Percentiles rank a stretch among this genome's conserved stretches.
Conservation (phyloP, 2,113 vertebrate species). For the Chunga burmeisteri region DNA sequence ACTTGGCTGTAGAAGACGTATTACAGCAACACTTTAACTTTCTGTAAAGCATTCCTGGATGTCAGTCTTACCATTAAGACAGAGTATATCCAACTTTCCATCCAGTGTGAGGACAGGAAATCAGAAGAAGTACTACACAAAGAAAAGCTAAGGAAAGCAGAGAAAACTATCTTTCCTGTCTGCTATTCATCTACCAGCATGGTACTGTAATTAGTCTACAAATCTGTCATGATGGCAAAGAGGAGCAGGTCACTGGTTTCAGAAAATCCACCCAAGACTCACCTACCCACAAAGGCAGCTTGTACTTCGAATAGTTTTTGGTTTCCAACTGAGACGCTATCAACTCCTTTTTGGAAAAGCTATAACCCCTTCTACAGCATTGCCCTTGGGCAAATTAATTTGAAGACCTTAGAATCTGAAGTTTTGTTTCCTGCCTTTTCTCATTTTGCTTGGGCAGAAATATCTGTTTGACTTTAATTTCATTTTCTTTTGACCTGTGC, state of each 20-base stretch:
- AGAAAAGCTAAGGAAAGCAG: background rate
- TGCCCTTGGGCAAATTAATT: background rate
- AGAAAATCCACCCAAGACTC: background rate
- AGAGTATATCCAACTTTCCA: background rate
- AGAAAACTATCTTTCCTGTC: background rate
- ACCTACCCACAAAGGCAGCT: background rate
- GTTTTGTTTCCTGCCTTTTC: background rate
- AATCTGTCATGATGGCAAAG: accelerated
- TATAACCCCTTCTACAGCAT: background rate
- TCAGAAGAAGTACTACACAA: background rate
- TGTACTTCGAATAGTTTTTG: background rate
- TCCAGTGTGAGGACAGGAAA: background rate
- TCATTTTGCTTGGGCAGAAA: background rate
- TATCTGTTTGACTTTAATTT: background rate
- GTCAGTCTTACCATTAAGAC: background rate
- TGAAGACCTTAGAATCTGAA: background rate
- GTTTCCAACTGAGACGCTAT: background rate
- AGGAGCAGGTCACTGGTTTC: background rate
- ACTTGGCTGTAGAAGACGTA: background rate
- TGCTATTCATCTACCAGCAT: background rate
- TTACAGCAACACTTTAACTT: background rate
- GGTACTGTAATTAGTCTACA: background rate
- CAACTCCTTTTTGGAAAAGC: background rate
- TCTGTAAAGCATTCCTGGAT: background rate
- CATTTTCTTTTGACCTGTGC: background rate